phyloP scores from a whole-genome alignment of 2,113 vertebrate species.

The Pardalotus punctatus region DNA sequence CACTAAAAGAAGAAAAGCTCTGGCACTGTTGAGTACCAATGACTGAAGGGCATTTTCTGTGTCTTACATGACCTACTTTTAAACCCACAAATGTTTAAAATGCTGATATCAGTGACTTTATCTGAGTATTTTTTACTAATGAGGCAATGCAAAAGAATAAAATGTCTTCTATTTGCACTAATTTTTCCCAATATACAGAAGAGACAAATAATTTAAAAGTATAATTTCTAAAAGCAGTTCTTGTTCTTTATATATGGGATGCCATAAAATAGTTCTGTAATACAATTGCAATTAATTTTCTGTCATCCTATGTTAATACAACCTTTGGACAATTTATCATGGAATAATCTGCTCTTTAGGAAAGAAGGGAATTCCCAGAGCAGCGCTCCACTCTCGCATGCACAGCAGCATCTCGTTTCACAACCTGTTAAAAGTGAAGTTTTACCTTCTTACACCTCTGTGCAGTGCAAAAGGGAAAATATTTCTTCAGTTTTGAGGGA shows the following conservation, averaged over 20 bases:
- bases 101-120: neutral
- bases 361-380: neutral
- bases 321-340: neutral
- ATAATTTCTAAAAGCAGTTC: neutral
- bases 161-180: neutral
- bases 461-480: neutral
- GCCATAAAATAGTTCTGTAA: neutral
- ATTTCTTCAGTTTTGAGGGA: neutral
- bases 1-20: neutral
- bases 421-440: neutral
- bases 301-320: neutral
- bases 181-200: neutral
- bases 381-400: neutral
- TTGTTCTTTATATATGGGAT: neutral
- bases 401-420: neutral
- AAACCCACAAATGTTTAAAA: neutral
- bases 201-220: neutral
- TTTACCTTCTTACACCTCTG: neutral
- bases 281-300: neutral
- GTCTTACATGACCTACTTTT: constrained; percentile 22
- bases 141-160: neutral
- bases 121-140: neutral
- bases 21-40: neutral
- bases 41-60: neutral
- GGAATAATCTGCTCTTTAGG: neutral